Evolutionary conservation across 2,797 vertebrate species (phyloP), one percentile per base, ranked within the genome.

Genomic region (Syndactyla subalaris): DNA sequence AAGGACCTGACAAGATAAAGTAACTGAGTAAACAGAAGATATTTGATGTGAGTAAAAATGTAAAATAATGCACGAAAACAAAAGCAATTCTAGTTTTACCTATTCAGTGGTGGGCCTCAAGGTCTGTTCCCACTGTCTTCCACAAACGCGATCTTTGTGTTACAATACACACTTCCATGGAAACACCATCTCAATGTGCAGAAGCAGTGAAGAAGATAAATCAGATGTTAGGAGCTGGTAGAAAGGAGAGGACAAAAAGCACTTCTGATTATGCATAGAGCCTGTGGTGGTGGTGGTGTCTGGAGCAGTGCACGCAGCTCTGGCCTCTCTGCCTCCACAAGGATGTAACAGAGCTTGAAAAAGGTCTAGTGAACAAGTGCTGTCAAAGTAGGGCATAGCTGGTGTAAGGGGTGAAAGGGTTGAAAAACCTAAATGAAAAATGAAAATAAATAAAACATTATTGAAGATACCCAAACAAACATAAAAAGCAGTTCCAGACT

Each of bases 1-100:
- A 93, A 95, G 62, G 46, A 80, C 58, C 11, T 89, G 85, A 83
- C 82, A 80, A 85, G 89, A 80, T 93, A 68, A 85, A 89, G 62
- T 78, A 89, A 65, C 68, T 34, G 66, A 68, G 58, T 54, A 68
- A 74, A 83, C 6, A 11, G 81, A 81, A 72, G 45, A 58, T 66
- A 78, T 51, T 72, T 78, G 30, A 80, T 24, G 12, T 41, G 77
- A 14, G 58, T 29, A 65, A 76, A 54, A 82, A 62, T 30, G 27
- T 48, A 39, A 89, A 92, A 85, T 71, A 71, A 80, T 19, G 10
- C 20, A 20, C 30, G 29, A 43, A 77, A 80, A 10, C 46, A 70
- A 84, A 51, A 38, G 10, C 9, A 54, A 6, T 59, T 92, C 11
- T 57, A 39, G 19, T 49, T 85, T 78, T 78, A 54, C 20, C 34